phyloP scores from a whole-genome alignment of 2,113 vertebrate genomes.

The Saccopteryx bilineata region DNA sequence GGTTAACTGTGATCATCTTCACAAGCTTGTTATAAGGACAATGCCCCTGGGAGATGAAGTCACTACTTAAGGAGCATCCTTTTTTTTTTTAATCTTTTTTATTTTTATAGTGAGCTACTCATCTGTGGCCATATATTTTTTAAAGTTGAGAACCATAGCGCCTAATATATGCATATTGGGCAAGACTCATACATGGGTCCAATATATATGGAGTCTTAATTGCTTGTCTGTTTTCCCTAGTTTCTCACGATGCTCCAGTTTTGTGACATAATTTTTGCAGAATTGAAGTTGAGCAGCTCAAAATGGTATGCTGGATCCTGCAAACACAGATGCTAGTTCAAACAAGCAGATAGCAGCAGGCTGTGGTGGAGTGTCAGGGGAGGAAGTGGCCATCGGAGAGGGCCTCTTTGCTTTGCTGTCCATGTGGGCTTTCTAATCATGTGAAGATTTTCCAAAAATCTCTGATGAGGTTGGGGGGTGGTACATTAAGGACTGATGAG shows the following conservation, averaged over 20 bases:
- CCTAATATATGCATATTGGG: neutral
- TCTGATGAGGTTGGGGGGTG: neutral
- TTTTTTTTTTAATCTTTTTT: neutral
- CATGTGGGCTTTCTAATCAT: neutral
- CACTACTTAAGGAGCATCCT: neutral
- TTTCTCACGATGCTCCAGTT: neutral
- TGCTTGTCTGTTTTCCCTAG: neutral
- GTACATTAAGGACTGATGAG: neutral
- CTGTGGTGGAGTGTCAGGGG: too few relatives aligned
- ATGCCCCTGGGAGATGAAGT: neutral
- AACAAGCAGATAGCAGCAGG: neutral
- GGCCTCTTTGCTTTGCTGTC: neutral
- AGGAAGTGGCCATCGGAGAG: neutral
- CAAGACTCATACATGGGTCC: neutral
- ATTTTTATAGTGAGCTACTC: conserved; percentile 3
- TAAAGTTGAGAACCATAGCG: neutral
- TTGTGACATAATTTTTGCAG: neutral
- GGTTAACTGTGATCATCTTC: neutral
- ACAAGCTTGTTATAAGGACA: neutral
- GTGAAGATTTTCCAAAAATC: neutral
- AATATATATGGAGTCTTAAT: neutral
- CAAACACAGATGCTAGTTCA: neutral
- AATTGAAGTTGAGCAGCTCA: neutral
- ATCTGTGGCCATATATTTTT: neutral
- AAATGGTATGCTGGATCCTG: neutral